Base-by-base conservation (phyloP, 2,113 vertebrate genomes). In the Periophthalmodon schlosseri region DNA sequence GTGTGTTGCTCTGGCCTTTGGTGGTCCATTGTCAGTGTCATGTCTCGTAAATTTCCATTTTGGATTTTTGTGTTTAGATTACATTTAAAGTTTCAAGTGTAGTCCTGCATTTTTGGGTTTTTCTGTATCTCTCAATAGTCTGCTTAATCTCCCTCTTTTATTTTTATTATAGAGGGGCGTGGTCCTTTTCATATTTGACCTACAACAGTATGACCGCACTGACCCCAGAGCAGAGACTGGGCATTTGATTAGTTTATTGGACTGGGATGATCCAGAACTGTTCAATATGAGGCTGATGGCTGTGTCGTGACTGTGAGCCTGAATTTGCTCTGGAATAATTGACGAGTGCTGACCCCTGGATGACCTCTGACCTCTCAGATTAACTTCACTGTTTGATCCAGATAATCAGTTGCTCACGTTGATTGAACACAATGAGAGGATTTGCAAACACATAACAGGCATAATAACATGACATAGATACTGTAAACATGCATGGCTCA, bases 191-290 rank as follows among this genome's bases (percentile, higher is more conserved):
- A 50, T 15, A 52, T 52, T 52, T 52, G 49, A 52, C 49, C 16
- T 20, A 20, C 6, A 20, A 52, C 49, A 52, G 16, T 16, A 52
- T 20, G 49, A 20, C 49, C 49, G 52, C 75, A 79, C 69, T 75
- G 34, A 75, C 18, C 52, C 20, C 52, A 4, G 6, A 9, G 52
- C 20, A 39, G 63, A 4, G 18, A 39, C 20, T 65, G 63, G 7
- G n/a, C 4, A 12, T 39, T 36, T 65, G 61, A 64, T 64, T 63
- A 18, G 33, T 64, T 33, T 36, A 28, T 12, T 4, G 9, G 15
- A 10, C 20, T 56, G n/a, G n/a, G 9, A 21, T 21, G 7, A 56
- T 56, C 20, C n/a, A 9, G 16, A 20, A 12, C 34, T 20, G 63
- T 12, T 65, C 33, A 65, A 63, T 18, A 18, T 8, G 14, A 14